Percentiles rank a stretch among this genome's conserved stretches.
phyloP scores from a whole-genome alignment of 2,888 invertebrate genomes.

The Drosophila maculinotata region DNA sequence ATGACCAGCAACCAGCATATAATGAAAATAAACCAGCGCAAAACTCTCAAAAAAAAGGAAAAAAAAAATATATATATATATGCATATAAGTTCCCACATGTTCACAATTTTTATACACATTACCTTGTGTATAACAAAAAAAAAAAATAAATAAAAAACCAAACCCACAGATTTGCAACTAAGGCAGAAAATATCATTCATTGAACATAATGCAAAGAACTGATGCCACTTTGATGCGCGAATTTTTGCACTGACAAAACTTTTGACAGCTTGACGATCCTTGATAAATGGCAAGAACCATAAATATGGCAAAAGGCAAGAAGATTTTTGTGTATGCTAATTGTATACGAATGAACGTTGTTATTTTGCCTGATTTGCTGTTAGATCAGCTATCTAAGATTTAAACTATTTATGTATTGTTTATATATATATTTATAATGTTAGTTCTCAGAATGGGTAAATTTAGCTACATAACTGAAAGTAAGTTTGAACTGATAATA shows the following conservation, averaged over 20 bases:
- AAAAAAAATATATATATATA: conserved; percentile 4
- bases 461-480: too few species aligned
- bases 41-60: conserved; percentile 43
- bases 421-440: too few species aligned
- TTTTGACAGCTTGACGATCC: conserved; percentile 28
- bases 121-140: conserved; percentile 43
- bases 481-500: too few species aligned
- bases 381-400: too few species aligned
- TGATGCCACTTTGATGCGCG: conserved; percentile 53
- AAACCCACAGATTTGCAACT: conserved; percentile 74
- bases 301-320: neutral
- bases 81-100: conserved; percentile 77
- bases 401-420: neutral
- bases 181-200: conserved; percentile 77
- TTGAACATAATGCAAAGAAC: conserved; percentile 67
- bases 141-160: conserved; percentile 29
- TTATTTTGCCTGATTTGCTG: too few species aligned
- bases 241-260: conserved; percentile 55
- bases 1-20: conserved; percentile 69
- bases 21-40: conserved; percentile 58
- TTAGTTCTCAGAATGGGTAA: neutral
- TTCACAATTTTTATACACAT: conserved; percentile 79
- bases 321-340: neutral
- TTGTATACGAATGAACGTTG: too few species aligned
- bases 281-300: conserved; percentile 9